phyloP scores from a whole-genome alignment of 2,888 invertebrate species.

The Eupithecia dodoneata region DNA sequence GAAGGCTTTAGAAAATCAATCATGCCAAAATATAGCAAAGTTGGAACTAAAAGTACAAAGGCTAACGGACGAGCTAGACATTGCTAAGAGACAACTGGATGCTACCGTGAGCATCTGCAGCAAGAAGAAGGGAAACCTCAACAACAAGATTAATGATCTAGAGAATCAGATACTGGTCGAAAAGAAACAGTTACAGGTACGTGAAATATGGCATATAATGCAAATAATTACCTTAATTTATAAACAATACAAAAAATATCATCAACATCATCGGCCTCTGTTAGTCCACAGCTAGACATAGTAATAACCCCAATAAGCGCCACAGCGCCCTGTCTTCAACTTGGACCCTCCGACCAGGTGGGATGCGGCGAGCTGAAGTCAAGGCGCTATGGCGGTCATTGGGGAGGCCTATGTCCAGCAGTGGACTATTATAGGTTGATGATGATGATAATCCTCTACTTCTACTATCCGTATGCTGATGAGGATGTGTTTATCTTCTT shows the following conservation, averaged over 20 bases:
- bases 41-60: constrained; percentile 60
- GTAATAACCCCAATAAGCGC: no score
- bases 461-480: no score
- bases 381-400: no score
- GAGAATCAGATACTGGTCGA: constrained; percentile 44
- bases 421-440: no score
- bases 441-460: no score
- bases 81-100: constrained; percentile 59
- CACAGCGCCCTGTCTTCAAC: no score
- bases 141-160: constrained; percentile 63
- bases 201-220: constrained; percentile 6
- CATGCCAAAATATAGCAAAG: constrained; percentile 49
- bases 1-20: constrained; percentile 60
- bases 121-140: constrained; percentile 63
- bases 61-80: constrained; percentile 68
- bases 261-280: no score
- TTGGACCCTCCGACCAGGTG: no score
- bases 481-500: constrained; percentile 7
- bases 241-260: background rate
- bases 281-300: no score
- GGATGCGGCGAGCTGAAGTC: no score
- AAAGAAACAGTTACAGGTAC: constrained; percentile 59
- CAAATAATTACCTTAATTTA: background rate
- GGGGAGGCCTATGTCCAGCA: no score
- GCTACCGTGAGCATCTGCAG: constrained; percentile 60